A percentile compares a stretch with the other conserved stretches of the same genome.
Evolutionary conservation across 2,888 invertebrate species (phyloP).

Genomic region (Aphelenchoides bicaudatus): DNA sequence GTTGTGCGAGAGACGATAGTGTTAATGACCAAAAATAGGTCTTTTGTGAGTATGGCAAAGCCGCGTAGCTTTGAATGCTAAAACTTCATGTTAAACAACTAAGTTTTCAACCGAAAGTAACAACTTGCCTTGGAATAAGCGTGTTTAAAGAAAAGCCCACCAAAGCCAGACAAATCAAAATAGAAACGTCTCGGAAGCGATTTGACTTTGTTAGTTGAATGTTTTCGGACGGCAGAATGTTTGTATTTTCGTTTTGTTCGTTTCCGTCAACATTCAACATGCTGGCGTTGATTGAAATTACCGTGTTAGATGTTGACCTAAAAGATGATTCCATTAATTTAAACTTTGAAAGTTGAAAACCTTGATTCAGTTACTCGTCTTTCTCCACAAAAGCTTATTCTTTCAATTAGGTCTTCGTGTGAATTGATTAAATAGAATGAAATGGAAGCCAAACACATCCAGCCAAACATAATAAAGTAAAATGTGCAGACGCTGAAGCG

Average conservation of each 20-base stretch:
- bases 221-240: too few relatives aligned
- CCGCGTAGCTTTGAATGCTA: slow-evolving; percentile 5
- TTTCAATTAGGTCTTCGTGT: not conserved
- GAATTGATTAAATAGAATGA: slow-evolving; percentile 12
- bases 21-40: slow-evolving; percentile 76
- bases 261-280: too few relatives aligned
- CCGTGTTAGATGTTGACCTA: too few relatives aligned
- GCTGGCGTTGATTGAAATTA: too few relatives aligned
- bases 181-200: not conserved
- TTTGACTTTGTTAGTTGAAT: too few relatives aligned
- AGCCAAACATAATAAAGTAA: slow-evolving; percentile 8
- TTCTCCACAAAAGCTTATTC: too few relatives aligned
- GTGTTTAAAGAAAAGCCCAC: not conserved
- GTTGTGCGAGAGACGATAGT: slow-evolving; percentile 76
- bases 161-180: not conserved
- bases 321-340: too few relatives aligned
- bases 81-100: slow-evolving; percentile 1
- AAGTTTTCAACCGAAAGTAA: too few relatives aligned
- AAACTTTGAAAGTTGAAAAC: too few relatives aligned
- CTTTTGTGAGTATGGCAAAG: slow-evolving; percentile 23
- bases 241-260: too few relatives aligned
- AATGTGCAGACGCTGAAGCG: not conserved
- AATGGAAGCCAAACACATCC: not conserved
- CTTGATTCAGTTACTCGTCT: too few relatives aligned
- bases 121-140: too few relatives aligned